Conservation (phyloP, 1,140 invertebrate genomes). For the Pectinophora gossypiella region DNA sequence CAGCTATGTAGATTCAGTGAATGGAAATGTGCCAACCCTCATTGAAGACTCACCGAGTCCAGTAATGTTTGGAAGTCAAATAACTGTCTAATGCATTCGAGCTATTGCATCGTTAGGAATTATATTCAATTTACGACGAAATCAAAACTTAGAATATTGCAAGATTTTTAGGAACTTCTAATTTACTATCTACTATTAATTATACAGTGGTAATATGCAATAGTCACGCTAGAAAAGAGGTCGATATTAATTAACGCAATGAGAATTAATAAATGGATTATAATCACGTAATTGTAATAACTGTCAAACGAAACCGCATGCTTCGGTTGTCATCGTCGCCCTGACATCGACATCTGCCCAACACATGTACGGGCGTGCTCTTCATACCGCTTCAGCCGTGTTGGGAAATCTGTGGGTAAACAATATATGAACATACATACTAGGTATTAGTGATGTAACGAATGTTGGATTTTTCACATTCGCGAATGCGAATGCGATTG, state of each 20-base stretch:
- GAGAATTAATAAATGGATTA: too few species aligned
- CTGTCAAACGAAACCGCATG: constrained; percentile 1
- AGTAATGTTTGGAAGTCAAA: constrained; percentile 1
- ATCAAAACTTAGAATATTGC: too few species aligned
- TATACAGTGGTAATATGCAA: too few species aligned
- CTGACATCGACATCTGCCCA: constrained; percentile 37
- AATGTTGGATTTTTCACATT: too few species aligned
- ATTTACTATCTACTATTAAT: too few species aligned
- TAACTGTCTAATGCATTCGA: neutral
- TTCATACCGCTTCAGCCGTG: constrained; percentile 13
- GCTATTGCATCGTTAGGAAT: too few species aligned
- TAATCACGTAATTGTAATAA: neutral
- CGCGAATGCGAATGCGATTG: too few species aligned
- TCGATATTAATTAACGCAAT: too few species aligned
- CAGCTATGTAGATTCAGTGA: constrained; percentile 8
- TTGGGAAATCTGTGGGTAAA: neutral
- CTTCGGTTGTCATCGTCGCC: constrained; percentile 25
- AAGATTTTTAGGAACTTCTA: too few species aligned
- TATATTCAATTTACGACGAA: too few species aligned
- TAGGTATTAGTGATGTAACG: too few species aligned
- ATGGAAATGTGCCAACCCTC: constrained; percentile 19
- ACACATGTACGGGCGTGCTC: constrained; percentile 24
- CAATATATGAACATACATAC: neutral
- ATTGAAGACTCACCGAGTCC: constrained; percentile 4
- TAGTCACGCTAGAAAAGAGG: too few species aligned